Evolutionary conservation across 1,140 invertebrate genomes (phyloP), one percentile per base, ranked within the genome.

Genomic region (Trachelipus rathkii): DNA sequence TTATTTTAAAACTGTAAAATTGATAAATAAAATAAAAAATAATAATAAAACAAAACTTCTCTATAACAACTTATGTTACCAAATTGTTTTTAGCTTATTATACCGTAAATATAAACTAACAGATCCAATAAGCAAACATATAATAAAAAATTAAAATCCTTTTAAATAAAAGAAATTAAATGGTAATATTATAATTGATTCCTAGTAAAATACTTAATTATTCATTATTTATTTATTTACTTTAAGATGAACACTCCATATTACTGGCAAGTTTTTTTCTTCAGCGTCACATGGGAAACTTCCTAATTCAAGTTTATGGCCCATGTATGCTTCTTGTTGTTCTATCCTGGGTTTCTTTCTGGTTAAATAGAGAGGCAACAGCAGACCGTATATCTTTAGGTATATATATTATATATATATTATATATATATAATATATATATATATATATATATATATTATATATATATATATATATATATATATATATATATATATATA

Each of bases 251-350:
- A 79, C 91, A 90, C 83, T 93, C 92, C 44, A 91, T 93, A 86
- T 84, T 95, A 11, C 86, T 91, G 79, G 92, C 94, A 0, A 92
- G 90, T 77, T 97, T 98, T 85, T 94, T 95, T 85, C 87, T 97
- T 6, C 92, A 93, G 82, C 88, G 95, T 8, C 91, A 96, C 83
- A 93, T 94, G 10, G 95, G 95, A 69, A 97, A 96, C 84, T 97
- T 96, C 85, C 87, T 97, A 2, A 93, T 95, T 78, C 93, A 95
- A 86, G 94, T 96, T 13, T 97, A 97, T 85, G 90, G 96, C 24
- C 96, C 96, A 0, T 97, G 95, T 83, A 94, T 95, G 71, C 87
- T 98, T 66, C 94, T 97, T 75, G 95, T 97, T 0, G 93, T 96
- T 2, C 86, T 98, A 88, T 23, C 84, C 0, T 89, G 88, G 87